phyloP scores from a whole-genome alignment of 2,888 invertebrate genomes.

The Synergus umbraculus region DNA sequence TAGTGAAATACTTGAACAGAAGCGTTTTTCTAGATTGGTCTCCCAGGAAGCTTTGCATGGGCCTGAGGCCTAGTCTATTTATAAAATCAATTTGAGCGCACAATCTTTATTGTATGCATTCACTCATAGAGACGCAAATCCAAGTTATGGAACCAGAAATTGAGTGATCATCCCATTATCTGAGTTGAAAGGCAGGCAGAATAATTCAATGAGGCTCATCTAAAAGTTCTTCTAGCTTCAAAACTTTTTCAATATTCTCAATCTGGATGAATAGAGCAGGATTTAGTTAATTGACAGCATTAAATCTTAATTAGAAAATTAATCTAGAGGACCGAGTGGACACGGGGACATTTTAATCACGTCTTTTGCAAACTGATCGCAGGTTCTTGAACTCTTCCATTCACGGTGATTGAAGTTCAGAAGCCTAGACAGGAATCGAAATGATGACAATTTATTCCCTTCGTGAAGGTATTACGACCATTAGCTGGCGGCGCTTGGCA shows the following conservation, averaged over 20 bases:
- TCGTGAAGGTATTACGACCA: constrained; percentile 19
- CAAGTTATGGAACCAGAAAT: constrained; percentile 12
- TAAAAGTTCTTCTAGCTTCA: background rate
- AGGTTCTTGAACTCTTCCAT: background rate
- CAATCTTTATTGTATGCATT: constrained; percentile 35
- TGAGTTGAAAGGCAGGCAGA: background rate
- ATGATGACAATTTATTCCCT: constrained; percentile 24
- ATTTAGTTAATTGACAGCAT: background rate
- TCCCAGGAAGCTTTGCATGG: constrained; percentile 68
- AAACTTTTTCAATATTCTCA: background rate
- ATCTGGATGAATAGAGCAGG: background rate
- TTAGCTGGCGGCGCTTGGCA: constrained; percentile 43
- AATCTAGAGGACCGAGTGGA: too few relatives aligned
- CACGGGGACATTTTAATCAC: too few relatives aligned
- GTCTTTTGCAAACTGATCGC: background rate
- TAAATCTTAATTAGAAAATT: background rate
- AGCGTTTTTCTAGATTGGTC: constrained; percentile 43
- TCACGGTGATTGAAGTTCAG: background rate
- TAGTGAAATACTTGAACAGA: background rate
- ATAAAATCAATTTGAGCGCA: constrained; percentile 64
- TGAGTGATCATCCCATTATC: constrained; percentile 15
- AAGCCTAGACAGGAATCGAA: constrained; percentile 20
- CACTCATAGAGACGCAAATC: constrained; percentile 11
- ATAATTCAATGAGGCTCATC: background rate
- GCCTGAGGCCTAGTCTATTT: constrained; percentile 72